A percentile compares a stretch with the other conserved stretches of the same genome.
These are phyloP conservation scores for Polydrusus cervinus DNA, from an alignment of 2,888 invertebrate species.

Conservation along the genomic window DNA sequence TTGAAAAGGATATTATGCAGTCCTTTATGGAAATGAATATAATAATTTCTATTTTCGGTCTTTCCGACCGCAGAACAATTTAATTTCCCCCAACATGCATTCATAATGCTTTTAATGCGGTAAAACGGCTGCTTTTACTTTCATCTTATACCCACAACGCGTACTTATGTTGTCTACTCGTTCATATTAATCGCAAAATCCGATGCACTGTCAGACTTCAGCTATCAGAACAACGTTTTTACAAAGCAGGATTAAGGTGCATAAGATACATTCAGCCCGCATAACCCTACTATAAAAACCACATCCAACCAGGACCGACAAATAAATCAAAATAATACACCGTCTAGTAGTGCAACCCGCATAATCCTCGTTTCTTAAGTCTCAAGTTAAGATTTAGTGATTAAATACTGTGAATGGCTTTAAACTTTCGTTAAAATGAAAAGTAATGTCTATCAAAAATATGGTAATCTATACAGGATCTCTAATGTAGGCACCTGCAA, in stretches of 20 bases:
- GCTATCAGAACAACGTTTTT: constrained; percentile 12
- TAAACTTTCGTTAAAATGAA: constrained; percentile 1
- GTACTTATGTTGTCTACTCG: constrained; percentile 6
- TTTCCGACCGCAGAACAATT: constrained; percentile 8
- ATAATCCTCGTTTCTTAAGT: constrained; percentile 31
- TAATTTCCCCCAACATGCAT: constrained; percentile 9
- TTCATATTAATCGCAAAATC: constrained; percentile 27
- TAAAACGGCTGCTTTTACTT: no score
- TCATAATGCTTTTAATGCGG: no score
- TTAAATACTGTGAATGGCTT: constrained; percentile 31
- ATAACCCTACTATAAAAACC: constrained; percentile 38
- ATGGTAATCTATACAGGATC: neutral
- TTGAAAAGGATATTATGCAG: no score
- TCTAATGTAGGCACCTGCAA: no score
- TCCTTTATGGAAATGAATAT: neutral
- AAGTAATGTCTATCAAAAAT: neutral
- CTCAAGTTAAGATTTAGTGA: constrained; percentile 29
- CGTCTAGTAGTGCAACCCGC: constrained; percentile 32
- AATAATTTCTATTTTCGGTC: no score
- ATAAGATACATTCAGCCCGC: constrained; percentile 36
- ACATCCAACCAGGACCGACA: constrained; percentile 26
- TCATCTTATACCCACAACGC: neutral
- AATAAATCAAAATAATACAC: constrained; percentile 39
- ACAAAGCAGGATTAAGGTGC: constrained; percentile 27
- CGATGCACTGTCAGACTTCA: constrained; percentile 25